Evolutionary conservation across 1,140 invertebrate species (phyloP).

Genomic region (Rhagoletis pomonella): DNA sequence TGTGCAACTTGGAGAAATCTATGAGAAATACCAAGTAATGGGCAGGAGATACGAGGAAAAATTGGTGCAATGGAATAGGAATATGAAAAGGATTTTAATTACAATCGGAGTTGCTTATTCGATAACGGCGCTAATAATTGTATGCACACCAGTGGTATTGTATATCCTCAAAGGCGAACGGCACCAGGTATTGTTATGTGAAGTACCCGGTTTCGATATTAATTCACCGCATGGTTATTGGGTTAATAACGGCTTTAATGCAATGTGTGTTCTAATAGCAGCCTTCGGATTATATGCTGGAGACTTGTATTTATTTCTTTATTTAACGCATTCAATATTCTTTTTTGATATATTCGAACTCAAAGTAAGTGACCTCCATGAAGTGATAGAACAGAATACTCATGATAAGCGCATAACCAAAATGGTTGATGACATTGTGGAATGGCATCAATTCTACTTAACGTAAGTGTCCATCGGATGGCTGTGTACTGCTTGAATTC

Average conservation of each 20-base stretch:
- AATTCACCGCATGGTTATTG: not conserved
- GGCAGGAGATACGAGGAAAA: not conserved
- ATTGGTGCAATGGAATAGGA: not conserved
- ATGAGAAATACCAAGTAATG: conserved; percentile 34
- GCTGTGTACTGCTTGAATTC: too few species aligned
- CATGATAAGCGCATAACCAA: not conserved
- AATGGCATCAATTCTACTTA: conserved; percentile 38
- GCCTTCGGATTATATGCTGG: conserved; percentile 48
- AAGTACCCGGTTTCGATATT: conserved; percentile 23
- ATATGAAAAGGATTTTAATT: not conserved
- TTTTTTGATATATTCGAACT: conserved; percentile 40
- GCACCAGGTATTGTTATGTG: not conserved
- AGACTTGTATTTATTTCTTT: conserved; percentile 22
- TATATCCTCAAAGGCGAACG: conserved; percentile 20
- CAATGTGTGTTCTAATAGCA: not conserved
- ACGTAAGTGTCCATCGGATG: not conserved
- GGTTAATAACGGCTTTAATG: not conserved
- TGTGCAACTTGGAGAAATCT: not conserved
- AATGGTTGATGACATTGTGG: conserved; percentile 41
- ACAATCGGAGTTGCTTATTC: not conserved
- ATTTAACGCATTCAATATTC: conserved; percentile 35
- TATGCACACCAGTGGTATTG: not conserved
- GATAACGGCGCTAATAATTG: not conserved
- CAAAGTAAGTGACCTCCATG: conserved; percentile 24
- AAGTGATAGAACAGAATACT: not conserved